Percentiles rank a stretch among this genome's conserved stretches.
Evolutionary conservation across 2,797 vertebrate species (phyloP).

Genomic region (Serranus cabrilla): DNA sequence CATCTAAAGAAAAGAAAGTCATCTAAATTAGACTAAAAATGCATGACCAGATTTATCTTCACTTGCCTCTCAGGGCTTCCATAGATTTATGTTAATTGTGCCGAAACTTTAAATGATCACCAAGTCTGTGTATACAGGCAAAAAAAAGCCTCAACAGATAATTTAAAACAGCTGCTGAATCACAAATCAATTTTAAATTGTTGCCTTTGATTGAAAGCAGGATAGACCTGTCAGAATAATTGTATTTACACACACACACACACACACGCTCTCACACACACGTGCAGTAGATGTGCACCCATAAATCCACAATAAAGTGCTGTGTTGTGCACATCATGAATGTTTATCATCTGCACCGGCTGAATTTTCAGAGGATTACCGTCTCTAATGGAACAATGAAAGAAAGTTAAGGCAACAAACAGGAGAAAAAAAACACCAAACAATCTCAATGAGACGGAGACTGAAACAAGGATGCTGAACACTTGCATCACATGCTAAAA

Average conservation of each 20-base stretch:
- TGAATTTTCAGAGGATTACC: slow-evolving; percentile 19
- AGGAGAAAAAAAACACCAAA: slow-evolving; percentile 1
- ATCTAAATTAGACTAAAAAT: no score
- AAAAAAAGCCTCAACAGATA: neutral
- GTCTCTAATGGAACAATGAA: slow-evolving; percentile 9
- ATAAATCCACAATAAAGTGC: slow-evolving; percentile 72
- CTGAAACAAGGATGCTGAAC: neutral
- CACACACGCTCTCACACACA: slow-evolving; percentile 11
- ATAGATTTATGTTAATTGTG: no score
- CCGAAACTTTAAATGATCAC: slow-evolving; percentile 2
- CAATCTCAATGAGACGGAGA: neutral
- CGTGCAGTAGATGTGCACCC: slow-evolving; percentile 9
- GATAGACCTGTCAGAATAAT: slow-evolving; percentile 20
- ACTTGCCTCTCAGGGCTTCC: no score
- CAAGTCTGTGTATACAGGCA: neutral
- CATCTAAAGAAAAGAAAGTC: no score
- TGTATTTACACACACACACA: slow-evolving; percentile 6
- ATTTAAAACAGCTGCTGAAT: neutral
- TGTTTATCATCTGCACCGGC: slow-evolving; percentile 33
- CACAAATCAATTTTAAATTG: neutral
- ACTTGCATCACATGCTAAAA: neutral
- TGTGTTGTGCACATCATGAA: slow-evolving; percentile 65
- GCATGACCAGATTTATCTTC: no score
- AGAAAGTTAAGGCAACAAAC: slow-evolving; percentile 65
- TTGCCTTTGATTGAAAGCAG: slow-evolving; percentile 12